Base-by-base conservation (phyloP, 1,140 invertebrate species). In the Caligus rogercresseyi region DNA sequence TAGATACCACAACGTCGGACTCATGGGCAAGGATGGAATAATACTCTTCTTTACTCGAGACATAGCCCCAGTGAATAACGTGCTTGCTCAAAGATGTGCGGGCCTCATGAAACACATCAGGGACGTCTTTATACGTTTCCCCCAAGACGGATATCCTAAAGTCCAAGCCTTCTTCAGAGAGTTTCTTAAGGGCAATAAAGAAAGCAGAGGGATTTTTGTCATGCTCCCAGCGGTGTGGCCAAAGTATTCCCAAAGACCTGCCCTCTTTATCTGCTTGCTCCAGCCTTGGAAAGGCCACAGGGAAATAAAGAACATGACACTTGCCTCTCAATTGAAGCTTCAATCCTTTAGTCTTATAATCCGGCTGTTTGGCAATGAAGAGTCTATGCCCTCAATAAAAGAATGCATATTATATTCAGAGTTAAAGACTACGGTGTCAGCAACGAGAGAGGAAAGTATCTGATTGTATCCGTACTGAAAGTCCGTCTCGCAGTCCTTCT, bases 181-280 rank as follows among this genome's bases (percentile, higher is more conserved):
- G 70, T 63, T 72, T 68, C 60, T 74, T 72, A 1, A 85, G 67
- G 2, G 78, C 75, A 4, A 77, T 68, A 58, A 84, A 81, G 69
- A 86, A 80, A 19, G 76, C 68, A 25, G 81, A 76, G 11, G 84
- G 84, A 71, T 81, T 78, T 72, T 86, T 86, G 70, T 87, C 84
- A 72, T 85, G 83, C 71, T 87, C 84, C 84, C 84, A 86, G 69
- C 84, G 73, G 73, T 86, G 84, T 15, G 84, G 80, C 84, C 84
- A 87, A 16, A 86, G 76, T 31, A 86, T 79, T 70, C 81, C 80
- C 15, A 85, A 69, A 66, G 67, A 72, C 67, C 59, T 66, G 52
- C 59, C 13, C 23, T 7, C 4, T 23, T 18, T 4, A 16, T 63
- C 18, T 19, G 7, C 51, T 1, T 16, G 13, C 7, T 26, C 18